phyloP scores from a whole-genome alignment of 1,140 invertebrate species.

The Caenorhabditis briggsae region DNA sequence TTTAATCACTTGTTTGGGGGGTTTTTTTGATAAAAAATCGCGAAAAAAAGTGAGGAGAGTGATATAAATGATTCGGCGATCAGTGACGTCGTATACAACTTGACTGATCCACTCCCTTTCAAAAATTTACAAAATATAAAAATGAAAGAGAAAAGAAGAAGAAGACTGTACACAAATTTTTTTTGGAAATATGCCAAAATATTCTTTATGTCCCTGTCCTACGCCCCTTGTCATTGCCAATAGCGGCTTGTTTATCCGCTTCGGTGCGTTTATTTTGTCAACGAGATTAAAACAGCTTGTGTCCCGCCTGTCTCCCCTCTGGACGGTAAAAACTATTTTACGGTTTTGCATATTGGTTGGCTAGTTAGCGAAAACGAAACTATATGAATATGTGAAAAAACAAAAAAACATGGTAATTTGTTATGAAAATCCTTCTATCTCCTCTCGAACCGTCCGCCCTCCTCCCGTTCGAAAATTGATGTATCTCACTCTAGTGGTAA shows the following conservation, averaged over 20 bases:
- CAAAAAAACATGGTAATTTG: background rate
- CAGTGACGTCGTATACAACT: conserved; percentile 25
- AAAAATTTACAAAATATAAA: background rate
- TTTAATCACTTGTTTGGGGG: conserved; percentile 52
- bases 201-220: background rate
- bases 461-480: conserved; percentile 29
- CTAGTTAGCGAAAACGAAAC: too few species aligned
- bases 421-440: background rate
- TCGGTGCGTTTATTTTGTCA: conserved; percentile 52
- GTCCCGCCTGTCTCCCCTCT: background rate
- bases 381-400: background rate
- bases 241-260: conserved; percentile 52
- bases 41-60: background rate
- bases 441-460: background rate
- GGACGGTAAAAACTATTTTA: conserved; percentile 4
- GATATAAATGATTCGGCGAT: conserved; percentile 47
- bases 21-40: conserved; percentile 40
- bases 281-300: conserved; percentile 47
- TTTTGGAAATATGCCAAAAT: background rate
- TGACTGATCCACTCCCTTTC: background rate
- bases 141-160: background rate
- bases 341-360: conserved; percentile 7
- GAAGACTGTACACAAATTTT: conserved; percentile 14
- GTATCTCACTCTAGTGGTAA: background rate
- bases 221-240: conserved; percentile 30